Percentiles rank a stretch among this genome's conserved stretches.
Conservation (phyloP, 2,888 invertebrate species). For the Cerastis leucographa region DNA sequence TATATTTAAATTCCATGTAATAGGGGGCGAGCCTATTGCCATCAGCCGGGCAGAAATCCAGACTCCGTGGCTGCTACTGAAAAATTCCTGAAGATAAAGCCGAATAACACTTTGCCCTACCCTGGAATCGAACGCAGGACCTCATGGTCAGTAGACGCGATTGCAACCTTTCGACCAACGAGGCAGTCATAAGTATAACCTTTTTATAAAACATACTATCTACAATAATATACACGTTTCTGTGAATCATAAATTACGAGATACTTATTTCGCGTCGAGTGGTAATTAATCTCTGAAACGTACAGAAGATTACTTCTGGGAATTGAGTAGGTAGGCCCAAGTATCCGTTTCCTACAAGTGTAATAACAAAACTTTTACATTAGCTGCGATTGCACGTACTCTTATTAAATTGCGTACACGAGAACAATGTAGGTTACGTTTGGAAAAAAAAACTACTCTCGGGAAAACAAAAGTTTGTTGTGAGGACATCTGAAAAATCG, state of each 20-base stretch:
- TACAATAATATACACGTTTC: slow-evolving; percentile 32
- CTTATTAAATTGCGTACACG: background rate
- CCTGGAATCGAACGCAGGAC: too few relatives aligned
- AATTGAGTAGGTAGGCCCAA: slow-evolving; percentile 53
- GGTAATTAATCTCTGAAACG: slow-evolving; percentile 61
- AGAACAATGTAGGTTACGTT: background rate
- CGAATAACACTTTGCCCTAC: too few relatives aligned
- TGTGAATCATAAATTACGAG: slow-evolving; percentile 52
- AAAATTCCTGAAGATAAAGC: too few relatives aligned
- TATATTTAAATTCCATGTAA: too few relatives aligned
- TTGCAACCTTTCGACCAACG: too few relatives aligned
- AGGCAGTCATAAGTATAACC: background rate
- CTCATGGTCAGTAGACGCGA: too few relatives aligned
- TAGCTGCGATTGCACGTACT: slow-evolving; percentile 22
- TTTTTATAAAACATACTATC: slow-evolving; percentile 1
- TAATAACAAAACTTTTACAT: slow-evolving; percentile 60
- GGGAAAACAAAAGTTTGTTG: background rate
- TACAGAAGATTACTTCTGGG: slow-evolving; percentile 63
- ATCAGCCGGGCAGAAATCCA: too few relatives aligned
- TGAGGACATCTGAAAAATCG: background rate
- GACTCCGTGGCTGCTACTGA: too few relatives aligned
- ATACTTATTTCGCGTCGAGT: slow-evolving; percentile 52
- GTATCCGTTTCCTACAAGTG: slow-evolving; percentile 29
- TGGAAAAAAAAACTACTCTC: background rate
- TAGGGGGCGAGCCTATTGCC: too few relatives aligned